Conservation (phyloP, 2,113 vertebrate species). For the Paralichthys olivaceus region DNA sequence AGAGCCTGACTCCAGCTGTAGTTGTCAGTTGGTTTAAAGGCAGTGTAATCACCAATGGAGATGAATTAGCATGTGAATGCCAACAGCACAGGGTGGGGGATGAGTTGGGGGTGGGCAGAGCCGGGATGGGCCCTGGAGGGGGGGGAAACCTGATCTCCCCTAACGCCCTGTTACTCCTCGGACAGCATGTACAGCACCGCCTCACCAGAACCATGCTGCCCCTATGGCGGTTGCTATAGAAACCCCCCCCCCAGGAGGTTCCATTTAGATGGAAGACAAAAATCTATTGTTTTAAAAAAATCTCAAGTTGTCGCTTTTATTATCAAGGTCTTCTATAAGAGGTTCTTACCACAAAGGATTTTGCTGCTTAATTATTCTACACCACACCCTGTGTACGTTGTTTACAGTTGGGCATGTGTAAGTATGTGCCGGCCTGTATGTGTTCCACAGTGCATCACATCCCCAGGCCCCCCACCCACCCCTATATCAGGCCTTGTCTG, state of each 20-base stretch:
- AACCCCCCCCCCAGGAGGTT: slow-evolving; percentile 85
- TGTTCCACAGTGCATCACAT: slow-evolving; percentile 69
- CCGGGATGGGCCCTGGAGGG: slow-evolving; percentile 75
- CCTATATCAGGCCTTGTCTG: slow-evolving; percentile 67
- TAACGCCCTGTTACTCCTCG: slow-evolving; percentile 83
- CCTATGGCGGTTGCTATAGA: slow-evolving; percentile 90
- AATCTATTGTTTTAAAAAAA: slow-evolving; percentile 53
- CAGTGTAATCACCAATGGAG: slow-evolving; percentile 94
- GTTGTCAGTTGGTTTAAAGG: slow-evolving; percentile 93
- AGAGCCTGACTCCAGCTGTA: slow-evolving; percentile 93
- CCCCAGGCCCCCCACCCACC: slow-evolving; percentile 25
- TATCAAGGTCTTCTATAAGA: background rate
- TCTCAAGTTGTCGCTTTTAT: slow-evolving; percentile 9
- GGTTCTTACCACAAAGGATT: slow-evolving; percentile 1
- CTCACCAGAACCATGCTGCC: slow-evolving; percentile 84
- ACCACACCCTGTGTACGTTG: slow-evolving; percentile 10
- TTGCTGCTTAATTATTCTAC: background rate
- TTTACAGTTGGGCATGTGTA: slow-evolving; percentile 59
- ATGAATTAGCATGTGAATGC: slow-evolving; percentile 97
- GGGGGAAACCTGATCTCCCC: slow-evolving; percentile 89
- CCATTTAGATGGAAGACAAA: slow-evolving; percentile 53
- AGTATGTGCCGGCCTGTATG: slow-evolving; percentile 63
- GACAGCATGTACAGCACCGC: slow-evolving; percentile 83
- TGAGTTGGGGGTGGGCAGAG: slow-evolving; percentile 62
- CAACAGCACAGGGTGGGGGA: slow-evolving; percentile 79